A percentile compares a stretch with the other conserved stretches of the same genome.
These are phyloP conservation scores for Bovichtus variegatus DNA, from an alignment of 2,797 vertebrate species.

Conservation along the genomic window DNA sequence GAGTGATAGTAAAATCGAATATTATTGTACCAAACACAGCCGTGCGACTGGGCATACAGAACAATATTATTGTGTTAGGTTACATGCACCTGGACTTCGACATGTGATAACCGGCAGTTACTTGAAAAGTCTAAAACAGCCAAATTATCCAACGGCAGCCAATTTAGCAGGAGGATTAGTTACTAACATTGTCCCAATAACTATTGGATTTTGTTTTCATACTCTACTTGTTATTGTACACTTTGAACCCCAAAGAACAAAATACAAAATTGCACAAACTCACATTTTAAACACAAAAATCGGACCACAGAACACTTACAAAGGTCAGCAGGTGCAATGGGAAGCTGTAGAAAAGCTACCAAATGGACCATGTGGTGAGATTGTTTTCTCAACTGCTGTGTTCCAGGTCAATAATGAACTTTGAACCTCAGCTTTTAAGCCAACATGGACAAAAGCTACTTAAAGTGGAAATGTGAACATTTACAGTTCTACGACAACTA, in stretches of 20 bases:
- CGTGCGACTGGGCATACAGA: background rate
- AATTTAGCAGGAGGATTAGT: background rate
- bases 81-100: background rate
- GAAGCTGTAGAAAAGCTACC: background rate
- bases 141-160: background rate
- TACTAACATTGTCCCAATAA: background rate
- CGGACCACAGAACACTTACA: background rate
- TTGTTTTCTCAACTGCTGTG: conserved; percentile 15
- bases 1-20: conserved; percentile 20
- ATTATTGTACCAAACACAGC: conserved; percentile 11
- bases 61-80: background rate
- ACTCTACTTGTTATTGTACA: background rate
- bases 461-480: background rate
- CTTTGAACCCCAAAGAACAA: background rate
- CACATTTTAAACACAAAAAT: background rate
- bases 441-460: background rate
- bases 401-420: conserved; percentile 14
- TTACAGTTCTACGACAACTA: background rate
- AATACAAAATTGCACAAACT: background rate
- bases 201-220: conserved; percentile 8
- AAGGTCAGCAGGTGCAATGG: conserved; percentile 17
- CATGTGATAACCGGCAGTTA: conserved; percentile 1
- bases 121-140: background rate
- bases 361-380: conserved; percentile 6
- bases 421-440: background rate